Percentiles rank a stretch among this genome's conserved stretches.
Evolutionary conservation across 1,140 invertebrate genomes (phyloP).

Genomic region (Schlechtendalia chinensis): DNA sequence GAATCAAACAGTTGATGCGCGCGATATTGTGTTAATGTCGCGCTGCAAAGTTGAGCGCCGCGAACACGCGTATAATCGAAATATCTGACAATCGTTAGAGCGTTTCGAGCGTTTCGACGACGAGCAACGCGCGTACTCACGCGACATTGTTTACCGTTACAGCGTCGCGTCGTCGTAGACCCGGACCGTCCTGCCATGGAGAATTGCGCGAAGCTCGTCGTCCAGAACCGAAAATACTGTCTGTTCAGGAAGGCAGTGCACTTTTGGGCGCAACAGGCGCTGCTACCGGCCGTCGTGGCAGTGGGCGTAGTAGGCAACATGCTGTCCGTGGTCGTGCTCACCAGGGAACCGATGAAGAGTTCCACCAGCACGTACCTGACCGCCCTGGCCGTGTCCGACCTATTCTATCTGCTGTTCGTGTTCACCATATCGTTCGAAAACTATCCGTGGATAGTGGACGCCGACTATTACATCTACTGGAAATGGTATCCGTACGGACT

Average conservation of each 20-base stretch:
- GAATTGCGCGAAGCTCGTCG: conserved; percentile 2
- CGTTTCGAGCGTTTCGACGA: no score
- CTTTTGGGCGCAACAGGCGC: conserved; percentile 60
- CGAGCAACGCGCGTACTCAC: no score
- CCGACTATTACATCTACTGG: conserved; percentile 58
- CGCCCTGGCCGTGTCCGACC: conserved; percentile 70
- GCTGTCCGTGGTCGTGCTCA: conserved; percentile 72
- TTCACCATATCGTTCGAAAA: conserved; percentile 67
- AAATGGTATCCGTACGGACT: conserved; percentile 62
- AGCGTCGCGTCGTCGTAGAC: no score
- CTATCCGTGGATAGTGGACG: conserved; percentile 60
- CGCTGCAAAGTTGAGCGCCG: no score
- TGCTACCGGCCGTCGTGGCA: conserved; percentile 68
- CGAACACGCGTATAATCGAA: no score
- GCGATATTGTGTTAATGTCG: no score
- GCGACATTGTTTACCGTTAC: no score
- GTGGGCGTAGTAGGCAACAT: conserved; percentile 71
- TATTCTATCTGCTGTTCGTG: conserved; percentile 68
- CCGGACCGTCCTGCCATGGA: no score
- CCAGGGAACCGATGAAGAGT: conserved; percentile 70
- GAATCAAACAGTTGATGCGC: no score
- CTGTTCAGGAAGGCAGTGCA: conserved; percentile 56
- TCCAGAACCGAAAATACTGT: conserved; percentile 27
- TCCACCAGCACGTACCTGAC: conserved; percentile 76
- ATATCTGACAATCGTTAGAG: no score